Conservation (phyloP, 2,797 vertebrate species). For the Anabas testudineus region DNA sequence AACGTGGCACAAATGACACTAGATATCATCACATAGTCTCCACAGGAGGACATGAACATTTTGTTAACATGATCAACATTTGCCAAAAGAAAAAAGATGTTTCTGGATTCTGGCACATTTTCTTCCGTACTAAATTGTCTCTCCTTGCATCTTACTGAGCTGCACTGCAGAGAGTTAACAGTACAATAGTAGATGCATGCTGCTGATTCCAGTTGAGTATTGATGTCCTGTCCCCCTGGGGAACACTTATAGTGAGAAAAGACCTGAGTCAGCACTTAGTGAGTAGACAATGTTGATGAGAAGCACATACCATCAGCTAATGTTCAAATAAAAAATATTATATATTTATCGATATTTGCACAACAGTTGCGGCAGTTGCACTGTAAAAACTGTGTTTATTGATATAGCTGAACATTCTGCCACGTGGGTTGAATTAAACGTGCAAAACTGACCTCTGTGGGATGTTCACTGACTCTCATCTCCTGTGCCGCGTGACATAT, state of each 20-base stretch:
- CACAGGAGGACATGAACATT: neutral
- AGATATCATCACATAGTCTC: neutral
- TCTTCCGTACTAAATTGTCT: constrained; percentile 4
- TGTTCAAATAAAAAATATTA: constrained; percentile 25
- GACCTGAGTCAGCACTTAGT: constrained; percentile 74
- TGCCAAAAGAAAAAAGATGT: neutral
- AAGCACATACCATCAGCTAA: constrained; percentile 55
- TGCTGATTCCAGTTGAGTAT: constrained; percentile 77
- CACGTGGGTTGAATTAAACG: constrained; percentile 1
- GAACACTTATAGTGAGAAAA: constrained; percentile 69
- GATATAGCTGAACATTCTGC: neutral
- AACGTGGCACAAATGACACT: neutral
- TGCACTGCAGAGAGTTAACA: constrained; percentile 60
- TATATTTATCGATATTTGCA: constrained; percentile 14
- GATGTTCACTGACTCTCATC: neutral
- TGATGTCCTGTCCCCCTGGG: constrained; percentile 77
- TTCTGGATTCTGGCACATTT: constrained; percentile 9
- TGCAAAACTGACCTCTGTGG: neutral
- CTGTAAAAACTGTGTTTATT: neutral
- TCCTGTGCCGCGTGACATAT: constrained; percentile 21
- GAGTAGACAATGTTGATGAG: constrained; percentile 60
- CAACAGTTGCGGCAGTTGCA: constrained; percentile 16
- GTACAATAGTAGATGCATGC: constrained; percentile 58
- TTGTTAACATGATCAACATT: neutral
- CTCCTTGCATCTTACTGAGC: constrained; percentile 34